A percentile compares a stretch with the other conserved stretches of the same genome.
Conservation (phyloP, 2,888 invertebrate genomes). For the Mesorhabditis belari region DNA sequence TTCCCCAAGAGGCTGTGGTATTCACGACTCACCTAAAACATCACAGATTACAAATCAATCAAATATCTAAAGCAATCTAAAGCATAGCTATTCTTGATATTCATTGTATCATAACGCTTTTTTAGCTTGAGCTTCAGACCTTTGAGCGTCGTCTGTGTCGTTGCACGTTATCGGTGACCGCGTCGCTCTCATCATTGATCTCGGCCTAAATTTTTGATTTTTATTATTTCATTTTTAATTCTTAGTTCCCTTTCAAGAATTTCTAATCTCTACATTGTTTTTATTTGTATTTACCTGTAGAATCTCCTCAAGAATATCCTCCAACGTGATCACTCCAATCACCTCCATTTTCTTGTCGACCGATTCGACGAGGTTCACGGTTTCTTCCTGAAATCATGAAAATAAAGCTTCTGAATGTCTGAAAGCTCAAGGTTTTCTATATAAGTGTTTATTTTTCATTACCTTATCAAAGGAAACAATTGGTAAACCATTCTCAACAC, state of each 20-base stretch:
- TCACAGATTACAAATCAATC: too few relatives aligned
- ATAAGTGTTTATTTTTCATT: neutral
- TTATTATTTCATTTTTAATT: too few relatives aligned
- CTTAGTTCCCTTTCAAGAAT: neutral
- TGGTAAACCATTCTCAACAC: too few relatives aligned
- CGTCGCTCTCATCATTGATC: conserved; percentile 16
- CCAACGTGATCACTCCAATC: conserved; percentile 11
- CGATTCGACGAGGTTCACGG: too few relatives aligned
- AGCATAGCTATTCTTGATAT: too few relatives aligned
- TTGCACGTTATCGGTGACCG: conserved; percentile 12
- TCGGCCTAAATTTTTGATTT: conserved; percentile 9
- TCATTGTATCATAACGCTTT: too few relatives aligned
- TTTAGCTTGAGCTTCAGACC: too few relatives aligned
- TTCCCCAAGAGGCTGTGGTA: neutral
- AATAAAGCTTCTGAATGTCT: too few relatives aligned
- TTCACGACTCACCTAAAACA: neutral
- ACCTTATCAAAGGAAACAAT: too few relatives aligned
- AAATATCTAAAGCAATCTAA: too few relatives aligned
- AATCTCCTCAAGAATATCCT: conserved; percentile 19
- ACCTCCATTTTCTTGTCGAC: too few relatives aligned
- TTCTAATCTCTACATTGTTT: neutral
- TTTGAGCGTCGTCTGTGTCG: neutral
- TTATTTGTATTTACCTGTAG: conserved; percentile 6
- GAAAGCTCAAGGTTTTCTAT: neutral
- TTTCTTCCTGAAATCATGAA: too few relatives aligned